These are phyloP conservation scores for Meandrina meandrites DNA, from an alignment of 92 coral and sea anemone genomes.

Conservation along the genomic window DNA sequence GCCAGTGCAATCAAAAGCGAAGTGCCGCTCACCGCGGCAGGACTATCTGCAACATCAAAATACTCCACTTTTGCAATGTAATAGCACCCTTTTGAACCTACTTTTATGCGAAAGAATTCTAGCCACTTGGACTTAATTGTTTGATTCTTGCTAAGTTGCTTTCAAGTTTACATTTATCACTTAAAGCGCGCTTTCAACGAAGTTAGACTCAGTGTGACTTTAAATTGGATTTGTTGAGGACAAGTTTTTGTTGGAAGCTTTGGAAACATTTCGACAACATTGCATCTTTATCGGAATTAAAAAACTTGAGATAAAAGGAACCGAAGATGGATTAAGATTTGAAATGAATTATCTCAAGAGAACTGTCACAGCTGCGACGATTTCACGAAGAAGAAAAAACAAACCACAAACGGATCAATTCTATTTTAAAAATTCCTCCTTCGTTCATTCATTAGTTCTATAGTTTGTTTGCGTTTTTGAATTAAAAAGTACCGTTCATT, in stretches of 20 bases:
- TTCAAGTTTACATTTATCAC: not conserved
- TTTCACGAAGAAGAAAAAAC: conserved; percentile 13
- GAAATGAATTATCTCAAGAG: conserved; percentile 27
- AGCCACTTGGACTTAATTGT: not conserved
- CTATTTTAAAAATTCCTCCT: conserved; percentile 23
- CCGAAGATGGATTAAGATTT: conserved; percentile 25
- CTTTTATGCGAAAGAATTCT: not conserved
- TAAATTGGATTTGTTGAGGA: not conserved
- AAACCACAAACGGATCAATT: not conserved
- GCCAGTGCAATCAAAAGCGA: conserved; percentile 14
- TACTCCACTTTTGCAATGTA: not conserved
- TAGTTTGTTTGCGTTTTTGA: conserved; percentile 16
- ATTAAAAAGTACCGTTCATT: conserved; percentile 16
- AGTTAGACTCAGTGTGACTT: not conserved
- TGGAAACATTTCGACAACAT: not conserved
- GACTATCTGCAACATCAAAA: not conserved
- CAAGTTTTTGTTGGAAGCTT: not conserved
- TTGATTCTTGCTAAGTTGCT: not conserved
- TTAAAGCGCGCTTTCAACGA: not conserved
- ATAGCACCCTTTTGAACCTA: not conserved
- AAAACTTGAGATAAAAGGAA: not conserved
- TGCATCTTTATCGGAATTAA: not conserved
- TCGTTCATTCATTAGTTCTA: conserved; percentile 18
- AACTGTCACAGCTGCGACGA: conserved; percentile 33
- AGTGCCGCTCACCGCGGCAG: not conserved